Evolutionary conservation across 2,888 invertebrate species (phyloP).

Genomic region (Seira sanloemensis): DNA sequence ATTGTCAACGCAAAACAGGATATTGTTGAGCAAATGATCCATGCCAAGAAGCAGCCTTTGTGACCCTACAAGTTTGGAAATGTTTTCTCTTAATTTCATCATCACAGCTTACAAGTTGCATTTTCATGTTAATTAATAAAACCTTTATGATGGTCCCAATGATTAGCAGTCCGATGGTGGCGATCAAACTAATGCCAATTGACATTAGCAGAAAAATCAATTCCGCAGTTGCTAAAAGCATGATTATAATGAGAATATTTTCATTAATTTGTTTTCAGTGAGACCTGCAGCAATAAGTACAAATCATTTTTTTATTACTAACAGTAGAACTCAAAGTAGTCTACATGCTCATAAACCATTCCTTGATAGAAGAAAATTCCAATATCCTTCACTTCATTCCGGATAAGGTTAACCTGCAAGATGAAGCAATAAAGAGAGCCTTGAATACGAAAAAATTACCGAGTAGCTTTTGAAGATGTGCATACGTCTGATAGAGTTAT

Average conservation of each 20-base stretch:
- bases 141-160: slow-evolving; percentile 47
- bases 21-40: slow-evolving; percentile 18
- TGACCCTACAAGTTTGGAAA: slow-evolving; percentile 25
- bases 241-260: background rate
- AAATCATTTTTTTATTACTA: background rate
- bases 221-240: background rate
- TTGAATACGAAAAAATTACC: background rate
- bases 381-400: slow-evolving; percentile 41
- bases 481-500: no score
- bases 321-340: background rate
- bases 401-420: slow-evolving; percentile 31
- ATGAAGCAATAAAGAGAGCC: background rate
- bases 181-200: slow-evolving; percentile 3
- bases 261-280: background rate
- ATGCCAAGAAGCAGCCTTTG: slow-evolving; percentile 20
- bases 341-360: background rate
- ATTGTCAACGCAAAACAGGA: background rate
- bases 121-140: background rate
- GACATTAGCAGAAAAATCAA: slow-evolving; percentile 26
- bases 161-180: slow-evolving; percentile 22
- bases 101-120: background rate
- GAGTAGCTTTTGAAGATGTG: no score
- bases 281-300: background rate
- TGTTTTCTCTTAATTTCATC: background rate
- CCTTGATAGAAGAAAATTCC: slow-evolving; percentile 45